phyloP scores from a whole-genome alignment of 2,797 vertebrate genomes.

The Oryzias sinensis region DNA sequence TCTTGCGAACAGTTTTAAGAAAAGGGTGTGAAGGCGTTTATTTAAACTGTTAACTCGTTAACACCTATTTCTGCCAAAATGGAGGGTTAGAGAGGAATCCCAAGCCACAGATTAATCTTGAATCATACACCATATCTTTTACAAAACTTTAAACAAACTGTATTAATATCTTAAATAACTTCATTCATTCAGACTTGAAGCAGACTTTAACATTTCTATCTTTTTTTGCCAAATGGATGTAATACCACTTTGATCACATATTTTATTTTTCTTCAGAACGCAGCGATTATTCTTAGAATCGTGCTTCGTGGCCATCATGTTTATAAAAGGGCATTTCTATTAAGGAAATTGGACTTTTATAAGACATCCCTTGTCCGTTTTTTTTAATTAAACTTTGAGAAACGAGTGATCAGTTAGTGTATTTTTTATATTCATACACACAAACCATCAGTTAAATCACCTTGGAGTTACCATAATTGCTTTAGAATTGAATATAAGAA shows the following conservation, averaged over 20 bases:
- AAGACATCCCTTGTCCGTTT: slow-evolving; percentile 4
- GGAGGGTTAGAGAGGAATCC: too few species aligned
- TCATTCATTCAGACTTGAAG: too few species aligned
- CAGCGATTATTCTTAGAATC: slow-evolving; percentile 22
- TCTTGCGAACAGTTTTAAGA: too few species aligned
- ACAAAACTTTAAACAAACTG: too few species aligned
- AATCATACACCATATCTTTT: too few species aligned
- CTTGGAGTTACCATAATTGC: neutral
- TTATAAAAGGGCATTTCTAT: slow-evolving; percentile 6
- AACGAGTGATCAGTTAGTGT: neutral
- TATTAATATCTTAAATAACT: too few species aligned
- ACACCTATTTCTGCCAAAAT: too few species aligned
- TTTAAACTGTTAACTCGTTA: too few species aligned
- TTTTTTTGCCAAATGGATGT: slow-evolving; percentile 12
- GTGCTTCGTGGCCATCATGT: slow-evolving; percentile 15
- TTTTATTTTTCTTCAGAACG: slow-evolving; percentile 4
- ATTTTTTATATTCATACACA: slow-evolving; percentile 2
- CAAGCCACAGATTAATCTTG: too few species aligned
- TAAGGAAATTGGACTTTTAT: slow-evolving; percentile 28
- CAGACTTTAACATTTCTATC: too few species aligned
- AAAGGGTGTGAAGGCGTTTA: too few species aligned
- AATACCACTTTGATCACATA: slow-evolving; percentile 8
- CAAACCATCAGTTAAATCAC: neutral
- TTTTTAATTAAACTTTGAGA: neutral
- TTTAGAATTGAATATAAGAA: slow-evolving; percentile 9